These are phyloP conservation scores for Diarsia rubi DNA, from an alignment of 2,888 invertebrate genomes.

Conservation along the genomic window DNA sequence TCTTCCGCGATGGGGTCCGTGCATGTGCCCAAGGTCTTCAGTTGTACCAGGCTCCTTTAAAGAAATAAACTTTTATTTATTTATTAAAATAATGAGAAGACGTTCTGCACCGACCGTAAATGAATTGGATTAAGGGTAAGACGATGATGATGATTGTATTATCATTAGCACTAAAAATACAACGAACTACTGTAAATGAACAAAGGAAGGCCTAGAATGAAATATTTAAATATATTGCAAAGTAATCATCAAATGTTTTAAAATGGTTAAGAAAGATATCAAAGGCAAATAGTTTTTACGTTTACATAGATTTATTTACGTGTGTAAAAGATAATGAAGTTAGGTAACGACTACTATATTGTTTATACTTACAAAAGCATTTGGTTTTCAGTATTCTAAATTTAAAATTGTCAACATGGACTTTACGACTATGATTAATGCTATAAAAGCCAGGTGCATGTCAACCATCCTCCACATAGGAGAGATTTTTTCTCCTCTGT, in stretches of 20 bases:
- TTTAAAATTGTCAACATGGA: slow-evolving; percentile 1
- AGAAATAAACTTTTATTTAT: slow-evolving; percentile 9
- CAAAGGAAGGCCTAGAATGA: background rate
- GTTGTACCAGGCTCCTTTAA: slow-evolving; percentile 92
- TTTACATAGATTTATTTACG: slow-evolving; percentile 10
- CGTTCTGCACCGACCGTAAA: too few species aligned
- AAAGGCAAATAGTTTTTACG: slow-evolving; percentile 14
- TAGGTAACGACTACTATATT: background rate
- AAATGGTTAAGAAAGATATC: slow-evolving; percentile 6
- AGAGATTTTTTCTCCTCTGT: too few species aligned
- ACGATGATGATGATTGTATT: too few species aligned
- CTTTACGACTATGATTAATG: background rate
- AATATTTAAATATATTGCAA: slow-evolving; percentile 12
- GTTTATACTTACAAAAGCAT: background rate
- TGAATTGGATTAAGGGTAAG: too few species aligned
- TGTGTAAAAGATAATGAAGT: slow-evolving; percentile 10
- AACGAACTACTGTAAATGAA: background rate
- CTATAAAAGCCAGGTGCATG: background rate
- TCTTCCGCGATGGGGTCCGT: slow-evolving; percentile 95
- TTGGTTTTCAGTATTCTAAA: background rate
- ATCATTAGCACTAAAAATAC: background rate
- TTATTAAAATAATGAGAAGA: background rate
- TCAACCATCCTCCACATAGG: too few species aligned
- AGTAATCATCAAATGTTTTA: slow-evolving; percentile 3
- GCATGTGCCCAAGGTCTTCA: slow-evolving; percentile 96